Percentiles rank a stretch among this genome's conserved stretches.
phyloP scores from a whole-genome alignment of 2,113 vertebrate genomes.

The Hiodon tergisus region DNA sequence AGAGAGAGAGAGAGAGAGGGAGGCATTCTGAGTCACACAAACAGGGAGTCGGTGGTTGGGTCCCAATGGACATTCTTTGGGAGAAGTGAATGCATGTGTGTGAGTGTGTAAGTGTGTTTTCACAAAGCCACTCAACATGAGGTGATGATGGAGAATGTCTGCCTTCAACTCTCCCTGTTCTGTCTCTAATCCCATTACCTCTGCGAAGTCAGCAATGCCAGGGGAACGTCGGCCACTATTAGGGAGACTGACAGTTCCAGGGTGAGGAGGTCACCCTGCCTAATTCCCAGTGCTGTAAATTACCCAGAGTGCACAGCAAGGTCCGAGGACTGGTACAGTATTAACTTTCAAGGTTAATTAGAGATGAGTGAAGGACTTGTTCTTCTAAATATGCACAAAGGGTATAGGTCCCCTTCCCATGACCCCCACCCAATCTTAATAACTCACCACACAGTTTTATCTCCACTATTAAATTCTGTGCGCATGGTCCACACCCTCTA shows the following conservation, averaged over 20 bases:
- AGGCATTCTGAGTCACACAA: not conserved
- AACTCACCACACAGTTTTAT: conserved; percentile 26
- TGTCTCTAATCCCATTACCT: conserved; percentile 24
- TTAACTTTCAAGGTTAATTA: conserved; percentile 42
- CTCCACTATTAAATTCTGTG: conserved; percentile 16
- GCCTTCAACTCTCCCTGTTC: not conserved
- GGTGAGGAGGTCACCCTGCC: conserved; percentile 31
- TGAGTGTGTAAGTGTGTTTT: too few species aligned
- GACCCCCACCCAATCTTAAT: conserved; percentile 28
- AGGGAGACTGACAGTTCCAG: conserved; percentile 34
- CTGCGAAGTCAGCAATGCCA: conserved; percentile 5
- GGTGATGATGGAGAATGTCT: not conserved
- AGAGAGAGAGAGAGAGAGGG: not conserved
- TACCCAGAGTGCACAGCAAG: conserved; percentile 20
- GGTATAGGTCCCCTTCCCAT: conserved; percentile 19
- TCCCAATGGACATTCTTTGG: too few species aligned
- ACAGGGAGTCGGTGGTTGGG: too few species aligned
- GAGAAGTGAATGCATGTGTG: too few species aligned
- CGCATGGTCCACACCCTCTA: not conserved
- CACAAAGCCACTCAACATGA: not conserved
- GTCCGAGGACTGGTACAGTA: conserved; percentile 16
- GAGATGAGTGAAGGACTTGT: conserved; percentile 32
- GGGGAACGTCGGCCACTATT: conserved; percentile 27
- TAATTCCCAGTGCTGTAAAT: conserved; percentile 36
- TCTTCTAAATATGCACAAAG: conserved; percentile 33